These are phyloP conservation scores for Microcebus lehilahytsara DNA, from an alignment of 2,113 vertebrate genomes.

Conservation along the genomic window DNA sequence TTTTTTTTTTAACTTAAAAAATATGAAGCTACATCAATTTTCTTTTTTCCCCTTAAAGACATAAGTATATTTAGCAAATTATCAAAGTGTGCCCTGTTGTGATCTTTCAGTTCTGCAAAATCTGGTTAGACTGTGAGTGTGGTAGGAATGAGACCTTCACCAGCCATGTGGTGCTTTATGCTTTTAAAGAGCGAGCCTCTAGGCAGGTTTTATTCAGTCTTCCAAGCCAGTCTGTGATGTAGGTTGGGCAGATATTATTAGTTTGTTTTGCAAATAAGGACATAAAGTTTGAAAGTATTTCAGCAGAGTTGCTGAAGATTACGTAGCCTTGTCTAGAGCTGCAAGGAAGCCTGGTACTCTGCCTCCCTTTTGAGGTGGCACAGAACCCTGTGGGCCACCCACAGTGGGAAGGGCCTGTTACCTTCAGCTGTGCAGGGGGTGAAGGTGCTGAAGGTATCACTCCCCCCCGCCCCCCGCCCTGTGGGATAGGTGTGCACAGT, in stretches of 20 bases:
- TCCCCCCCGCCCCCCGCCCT: fast-evolving
- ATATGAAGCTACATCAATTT: not conserved
- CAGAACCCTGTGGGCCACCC: not conserved
- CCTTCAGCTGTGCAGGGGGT: not conserved
- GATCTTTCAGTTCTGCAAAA: not conserved
- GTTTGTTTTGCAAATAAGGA: slow-evolving; percentile 40
- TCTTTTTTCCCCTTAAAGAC: not conserved
- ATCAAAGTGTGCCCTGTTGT: not conserved
- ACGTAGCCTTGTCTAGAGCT: not conserved
- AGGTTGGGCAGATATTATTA: not conserved
- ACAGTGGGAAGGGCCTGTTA: not conserved
- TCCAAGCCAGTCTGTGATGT: not conserved
- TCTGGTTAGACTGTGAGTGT: not conserved
- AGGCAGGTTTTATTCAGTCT: slow-evolving; percentile 42
- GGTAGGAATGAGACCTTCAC: not conserved
- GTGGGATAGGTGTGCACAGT: not conserved
- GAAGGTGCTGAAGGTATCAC: no score
- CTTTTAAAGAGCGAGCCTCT: slow-evolving; percentile 12
- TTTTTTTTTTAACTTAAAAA: not conserved
- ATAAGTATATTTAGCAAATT: not conserved
- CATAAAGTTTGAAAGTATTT: not conserved
- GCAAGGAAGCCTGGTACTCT: not conserved
- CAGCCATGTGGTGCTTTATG: not conserved
- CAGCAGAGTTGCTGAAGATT: not conserved
- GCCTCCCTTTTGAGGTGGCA: not conserved